phyloP scores from a whole-genome alignment of 2,797 vertebrate genomes.

The Urophycis tenuis region DNA sequence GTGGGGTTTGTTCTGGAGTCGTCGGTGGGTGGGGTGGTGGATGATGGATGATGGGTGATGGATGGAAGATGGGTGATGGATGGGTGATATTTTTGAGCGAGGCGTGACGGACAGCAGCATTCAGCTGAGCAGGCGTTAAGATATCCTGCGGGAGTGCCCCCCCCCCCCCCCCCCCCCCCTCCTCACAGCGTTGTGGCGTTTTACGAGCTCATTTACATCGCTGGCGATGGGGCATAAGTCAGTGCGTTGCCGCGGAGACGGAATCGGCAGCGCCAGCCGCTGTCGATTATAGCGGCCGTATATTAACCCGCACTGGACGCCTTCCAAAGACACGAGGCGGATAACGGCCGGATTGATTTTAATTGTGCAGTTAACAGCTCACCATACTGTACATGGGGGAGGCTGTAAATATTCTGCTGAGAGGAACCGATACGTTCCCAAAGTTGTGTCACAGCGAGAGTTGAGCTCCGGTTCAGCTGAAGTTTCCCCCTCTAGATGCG shows the following conservation, averaged over 20 bases:
- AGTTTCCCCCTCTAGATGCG: too few relatives aligned
- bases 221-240: constrained; percentile 56
- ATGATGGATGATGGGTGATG: background rate
- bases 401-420: constrained; percentile 27
- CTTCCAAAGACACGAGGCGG: constrained; percentile 57
- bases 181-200: constrained; percentile 30
- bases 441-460: background rate
- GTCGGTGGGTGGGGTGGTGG: background rate
- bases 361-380: constrained; percentile 60
- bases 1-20: too few relatives aligned
- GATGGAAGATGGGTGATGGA: background rate
- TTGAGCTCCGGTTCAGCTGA: background rate
- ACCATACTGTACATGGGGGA: constrained; percentile 40
- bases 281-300: constrained; percentile 60
- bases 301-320: constrained; percentile 59
- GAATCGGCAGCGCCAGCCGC: constrained; percentile 47
- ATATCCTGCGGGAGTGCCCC: background rate
- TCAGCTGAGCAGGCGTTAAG: background rate
- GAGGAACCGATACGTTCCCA: constrained; percentile 5
- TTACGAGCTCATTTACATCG: constrained; percentile 65
- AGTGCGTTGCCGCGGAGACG: constrained; percentile 45
- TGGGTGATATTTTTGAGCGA: background rate
- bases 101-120: background rate
- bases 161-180: background rate
- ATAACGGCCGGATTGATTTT: constrained; percentile 66